Evolutionary conservation across 2,888 invertebrate species (phyloP).

Genomic region (Pandemis cinnamomeana): DNA sequence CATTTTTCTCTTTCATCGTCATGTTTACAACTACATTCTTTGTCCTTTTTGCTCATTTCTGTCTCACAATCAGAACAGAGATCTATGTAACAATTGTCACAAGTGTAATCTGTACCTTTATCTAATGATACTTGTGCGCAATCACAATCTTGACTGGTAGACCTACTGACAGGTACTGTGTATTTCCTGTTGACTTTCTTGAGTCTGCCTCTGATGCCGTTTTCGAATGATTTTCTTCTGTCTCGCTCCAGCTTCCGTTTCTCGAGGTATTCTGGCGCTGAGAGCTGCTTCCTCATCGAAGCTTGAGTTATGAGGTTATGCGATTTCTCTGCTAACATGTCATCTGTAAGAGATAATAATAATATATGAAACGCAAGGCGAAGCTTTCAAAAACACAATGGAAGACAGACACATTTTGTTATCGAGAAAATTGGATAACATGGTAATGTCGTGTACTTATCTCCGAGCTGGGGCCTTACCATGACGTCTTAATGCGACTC

Average conservation of each 20-base stretch:
- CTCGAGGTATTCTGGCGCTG: constrained; percentile 96
- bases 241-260: constrained; percentile 90
- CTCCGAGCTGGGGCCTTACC: too few relatives aligned
- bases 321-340: constrained; percentile 86
- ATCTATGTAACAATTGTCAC: constrained; percentile 76
- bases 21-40: constrained; percentile 65
- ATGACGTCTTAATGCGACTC: too few relatives aligned
- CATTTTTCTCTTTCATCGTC: constrained; percentile 67
- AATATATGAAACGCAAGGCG: neutral
- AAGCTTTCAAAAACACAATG: neutral
- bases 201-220: constrained; percentile 83
- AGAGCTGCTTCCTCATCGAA: constrained; percentile 89
- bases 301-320: constrained; percentile 81
- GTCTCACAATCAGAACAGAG: constrained; percentile 77
- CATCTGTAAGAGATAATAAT: constrained; percentile 76
- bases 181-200: constrained; percentile 84
- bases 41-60: constrained; percentile 64
- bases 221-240: constrained; percentile 86
- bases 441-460: too few relatives aligned
- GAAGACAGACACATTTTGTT: neutral
- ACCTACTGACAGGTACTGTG: constrained; percentile 61
- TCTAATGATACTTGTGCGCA: constrained; percentile 72
- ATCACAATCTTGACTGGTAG: constrained; percentile 68
- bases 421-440: too few relatives aligned
- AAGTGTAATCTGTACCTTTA: constrained; percentile 76